Conservation (phyloP, 2,113 vertebrate genomes). For the Sterna hirundo region DNA sequence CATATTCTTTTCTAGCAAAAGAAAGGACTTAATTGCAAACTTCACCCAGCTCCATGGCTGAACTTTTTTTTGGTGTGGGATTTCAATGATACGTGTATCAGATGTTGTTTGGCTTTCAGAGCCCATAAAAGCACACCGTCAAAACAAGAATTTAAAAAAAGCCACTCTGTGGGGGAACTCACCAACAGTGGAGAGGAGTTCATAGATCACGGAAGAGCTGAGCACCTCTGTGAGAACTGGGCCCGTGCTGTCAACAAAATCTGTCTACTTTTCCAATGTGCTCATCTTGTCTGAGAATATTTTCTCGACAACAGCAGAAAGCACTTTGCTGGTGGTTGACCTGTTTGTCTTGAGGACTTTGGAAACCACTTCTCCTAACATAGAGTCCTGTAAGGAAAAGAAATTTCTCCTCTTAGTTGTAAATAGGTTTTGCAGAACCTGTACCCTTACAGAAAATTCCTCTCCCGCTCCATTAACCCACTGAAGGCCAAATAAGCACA, state of each 20-base stretch:
- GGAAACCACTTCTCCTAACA: not conserved
- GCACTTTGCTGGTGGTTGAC: not conserved
- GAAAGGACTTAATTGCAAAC: not conserved
- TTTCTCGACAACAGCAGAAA: not conserved
- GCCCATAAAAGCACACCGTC: not conserved
- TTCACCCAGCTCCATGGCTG: not conserved
- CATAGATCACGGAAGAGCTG: not conserved
- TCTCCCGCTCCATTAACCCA: not conserved
- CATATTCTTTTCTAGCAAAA: not conserved
- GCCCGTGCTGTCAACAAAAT: not conserved
- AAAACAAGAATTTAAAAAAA: not conserved
- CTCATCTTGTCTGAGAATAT: not conserved
- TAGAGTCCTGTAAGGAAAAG: not conserved
- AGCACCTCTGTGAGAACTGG: not conserved
- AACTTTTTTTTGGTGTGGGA: not conserved
- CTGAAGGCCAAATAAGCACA: not conserved
- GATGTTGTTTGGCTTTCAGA: not conserved
- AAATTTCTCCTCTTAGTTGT: not conserved
- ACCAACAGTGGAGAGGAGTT: not conserved
- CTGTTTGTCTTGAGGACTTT: not conserved
- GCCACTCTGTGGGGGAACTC: not conserved
- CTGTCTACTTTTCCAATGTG: not conserved
- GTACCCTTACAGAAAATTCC: not conserved
- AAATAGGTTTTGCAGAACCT: not conserved
- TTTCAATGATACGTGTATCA: not conserved